Evolutionary conservation across 2,888 invertebrate genomes (phyloP).

Genomic region (Drosophila nr. perissopoda): DNA sequence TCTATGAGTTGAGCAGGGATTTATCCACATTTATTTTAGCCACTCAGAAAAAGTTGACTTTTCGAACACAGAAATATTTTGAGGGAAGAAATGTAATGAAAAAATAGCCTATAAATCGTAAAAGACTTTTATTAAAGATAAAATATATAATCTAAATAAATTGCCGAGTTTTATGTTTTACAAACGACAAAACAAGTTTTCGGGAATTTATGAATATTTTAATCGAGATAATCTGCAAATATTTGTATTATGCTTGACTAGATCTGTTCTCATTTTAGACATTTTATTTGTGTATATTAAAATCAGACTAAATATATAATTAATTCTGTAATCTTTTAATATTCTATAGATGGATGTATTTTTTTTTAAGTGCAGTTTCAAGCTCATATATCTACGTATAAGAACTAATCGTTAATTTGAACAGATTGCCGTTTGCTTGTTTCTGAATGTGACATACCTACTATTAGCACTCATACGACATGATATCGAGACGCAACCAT

Average conservation of each 20-base stretch:
- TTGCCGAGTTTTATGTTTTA: accelerated
- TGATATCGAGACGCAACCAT: neutral
- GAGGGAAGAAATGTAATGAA: neutral
- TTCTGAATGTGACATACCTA: neutral
- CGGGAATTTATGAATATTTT: neutral
- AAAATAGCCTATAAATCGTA: accelerated
- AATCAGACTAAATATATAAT: neutral
- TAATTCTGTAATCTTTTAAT: neutral
- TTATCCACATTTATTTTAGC: neutral
- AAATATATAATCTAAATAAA: neutral
- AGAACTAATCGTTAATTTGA: neutral
- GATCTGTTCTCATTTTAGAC: neutral
- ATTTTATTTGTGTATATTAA: neutral
- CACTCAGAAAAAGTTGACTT: neutral
- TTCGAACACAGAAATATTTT: neutral
- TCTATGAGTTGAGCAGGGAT: neutral
- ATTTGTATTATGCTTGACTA: neutral
- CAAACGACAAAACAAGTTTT: neutral
- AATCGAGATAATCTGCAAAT: neutral
- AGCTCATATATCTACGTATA: neutral
- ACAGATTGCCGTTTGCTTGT: neutral
- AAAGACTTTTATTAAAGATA: neutral
- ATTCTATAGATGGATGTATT: neutral
- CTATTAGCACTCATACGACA: neutral
- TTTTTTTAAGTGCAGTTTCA: neutral